These are phyloP conservation scores for Julus scandinavius DNA, from an alignment of 2,888 invertebrate genomes.

Conservation along the genomic window DNA sequence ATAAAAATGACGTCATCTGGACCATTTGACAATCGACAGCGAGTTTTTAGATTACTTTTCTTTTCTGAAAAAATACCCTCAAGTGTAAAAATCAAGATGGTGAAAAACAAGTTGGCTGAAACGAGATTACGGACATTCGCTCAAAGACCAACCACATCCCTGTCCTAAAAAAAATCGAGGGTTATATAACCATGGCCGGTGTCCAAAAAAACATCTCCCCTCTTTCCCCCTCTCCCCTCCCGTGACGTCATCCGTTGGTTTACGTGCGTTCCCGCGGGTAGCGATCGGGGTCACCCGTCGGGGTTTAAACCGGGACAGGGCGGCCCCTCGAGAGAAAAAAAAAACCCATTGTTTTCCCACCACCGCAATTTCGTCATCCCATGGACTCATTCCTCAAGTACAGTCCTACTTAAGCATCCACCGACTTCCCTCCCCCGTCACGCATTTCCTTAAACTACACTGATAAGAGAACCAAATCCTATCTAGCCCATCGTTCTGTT, in stretches of 20 bases:
- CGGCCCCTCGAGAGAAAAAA: neutral
- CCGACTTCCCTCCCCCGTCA: neutral
- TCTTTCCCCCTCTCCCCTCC: neutral
- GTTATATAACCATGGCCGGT: neutral
- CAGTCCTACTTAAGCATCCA: constrained; percentile 21
- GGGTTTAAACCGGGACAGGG: constrained; percentile 7
- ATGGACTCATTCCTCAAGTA: neutral
- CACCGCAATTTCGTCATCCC: constrained; percentile 8
- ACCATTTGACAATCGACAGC: no score
- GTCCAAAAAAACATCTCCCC: neutral
- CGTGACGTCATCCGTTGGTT: neutral
- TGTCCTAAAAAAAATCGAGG: neutral
- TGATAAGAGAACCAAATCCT: no score
- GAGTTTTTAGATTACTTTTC: no score
- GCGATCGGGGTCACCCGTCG: constrained; percentile 15
- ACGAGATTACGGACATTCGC: neutral
- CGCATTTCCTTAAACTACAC: neutral
- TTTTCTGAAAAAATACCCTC: no score
- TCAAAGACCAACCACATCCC: neutral
- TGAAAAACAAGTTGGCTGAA: no score
- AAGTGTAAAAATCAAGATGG: no score
- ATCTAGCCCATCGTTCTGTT: no score
- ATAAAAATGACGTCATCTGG: no score
- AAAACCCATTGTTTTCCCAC: constrained; percentile 1
- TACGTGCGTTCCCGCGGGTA: neutral